phyloP scores from a whole-genome alignment of 2,888 invertebrate genomes.

The Athalia rosae region DNA sequence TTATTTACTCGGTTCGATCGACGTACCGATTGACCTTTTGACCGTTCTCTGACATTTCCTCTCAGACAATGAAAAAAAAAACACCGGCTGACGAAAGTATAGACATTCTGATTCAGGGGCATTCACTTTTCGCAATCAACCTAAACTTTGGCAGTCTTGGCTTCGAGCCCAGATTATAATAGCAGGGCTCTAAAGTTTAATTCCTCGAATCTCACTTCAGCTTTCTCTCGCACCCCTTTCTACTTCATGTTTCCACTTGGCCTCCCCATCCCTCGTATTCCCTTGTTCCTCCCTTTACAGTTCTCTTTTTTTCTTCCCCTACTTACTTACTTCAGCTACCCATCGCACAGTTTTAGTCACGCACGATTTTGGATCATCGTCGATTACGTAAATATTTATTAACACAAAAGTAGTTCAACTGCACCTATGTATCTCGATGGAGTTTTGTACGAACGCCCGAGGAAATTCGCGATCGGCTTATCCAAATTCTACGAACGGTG shows the following conservation, averaged over 20 bases:
- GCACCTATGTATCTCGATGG: slow-evolving; percentile 56
- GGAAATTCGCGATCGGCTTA: slow-evolving; percentile 61
- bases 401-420: slow-evolving; percentile 50
- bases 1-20: too few relatives aligned
- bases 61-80: slow-evolving; percentile 12
- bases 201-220: slow-evolving; percentile 63
- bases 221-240: slow-evolving; percentile 50
- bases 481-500: slow-evolving; percentile 50
- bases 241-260: slow-evolving; percentile 41
- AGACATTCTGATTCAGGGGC: slow-evolving; percentile 27
- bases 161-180: slow-evolving; percentile 66
- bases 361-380: slow-evolving; percentile 52
- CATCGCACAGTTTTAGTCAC: slow-evolving; percentile 32
- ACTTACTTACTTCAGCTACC: slow-evolving; percentile 39
- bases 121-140: slow-evolving; percentile 55
- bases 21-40: background rate
- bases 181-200: slow-evolving; percentile 64
- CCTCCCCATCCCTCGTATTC: slow-evolving; percentile 48
- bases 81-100: slow-evolving; percentile 4
- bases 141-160: slow-evolving; percentile 62
- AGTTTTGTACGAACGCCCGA: slow-evolving; percentile 53
- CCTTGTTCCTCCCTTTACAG: slow-evolving; percentile 35
- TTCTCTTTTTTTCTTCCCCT: slow-evolving; percentile 23
- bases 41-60: background rate
- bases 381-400: slow-evolving; percentile 63